Evolutionary conservation across 2,113 vertebrate genomes (phyloP).

Genomic region (Pontoporia blainvillei): DNA sequence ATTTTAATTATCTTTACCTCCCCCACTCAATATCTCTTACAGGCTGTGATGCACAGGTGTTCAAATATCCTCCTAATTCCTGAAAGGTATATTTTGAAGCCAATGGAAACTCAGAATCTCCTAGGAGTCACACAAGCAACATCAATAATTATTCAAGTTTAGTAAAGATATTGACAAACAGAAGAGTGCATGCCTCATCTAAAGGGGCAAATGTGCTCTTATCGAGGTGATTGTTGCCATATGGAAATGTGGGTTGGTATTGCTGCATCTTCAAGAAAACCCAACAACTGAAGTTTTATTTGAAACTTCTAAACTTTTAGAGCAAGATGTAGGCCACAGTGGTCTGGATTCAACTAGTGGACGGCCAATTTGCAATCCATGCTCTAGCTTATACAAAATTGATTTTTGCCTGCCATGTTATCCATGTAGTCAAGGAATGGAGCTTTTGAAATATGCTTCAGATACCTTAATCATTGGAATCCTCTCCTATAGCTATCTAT

Average conservation of each 20-base stretch:
- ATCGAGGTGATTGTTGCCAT: neutral
- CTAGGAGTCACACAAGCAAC: neutral
- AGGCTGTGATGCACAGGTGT: neutral
- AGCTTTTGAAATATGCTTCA: neutral
- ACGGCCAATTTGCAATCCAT: neutral
- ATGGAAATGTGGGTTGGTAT: neutral
- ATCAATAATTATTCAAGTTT: neutral
- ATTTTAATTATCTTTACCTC: neutral
- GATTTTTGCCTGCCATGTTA: neutral
- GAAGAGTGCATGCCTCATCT: fast-evolving
- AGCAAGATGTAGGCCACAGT: neutral
- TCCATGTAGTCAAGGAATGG: neutral
- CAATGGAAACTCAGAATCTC: neutral
- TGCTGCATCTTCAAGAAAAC: neutral
- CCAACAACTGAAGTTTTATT: neutral
- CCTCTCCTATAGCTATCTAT: neutral
- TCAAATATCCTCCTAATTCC: neutral
- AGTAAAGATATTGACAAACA: neutral
- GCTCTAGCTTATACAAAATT: neutral
- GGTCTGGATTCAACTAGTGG: neutral
- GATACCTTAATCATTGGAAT: neutral
- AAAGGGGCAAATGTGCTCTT: neutral
- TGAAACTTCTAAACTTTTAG: neutral
- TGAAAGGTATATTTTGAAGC: neutral
- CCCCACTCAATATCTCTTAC: neutral